Evolutionary conservation across 2,888 invertebrate genomes (phyloP).

Genomic region (Diploptera punctata): DNA sequence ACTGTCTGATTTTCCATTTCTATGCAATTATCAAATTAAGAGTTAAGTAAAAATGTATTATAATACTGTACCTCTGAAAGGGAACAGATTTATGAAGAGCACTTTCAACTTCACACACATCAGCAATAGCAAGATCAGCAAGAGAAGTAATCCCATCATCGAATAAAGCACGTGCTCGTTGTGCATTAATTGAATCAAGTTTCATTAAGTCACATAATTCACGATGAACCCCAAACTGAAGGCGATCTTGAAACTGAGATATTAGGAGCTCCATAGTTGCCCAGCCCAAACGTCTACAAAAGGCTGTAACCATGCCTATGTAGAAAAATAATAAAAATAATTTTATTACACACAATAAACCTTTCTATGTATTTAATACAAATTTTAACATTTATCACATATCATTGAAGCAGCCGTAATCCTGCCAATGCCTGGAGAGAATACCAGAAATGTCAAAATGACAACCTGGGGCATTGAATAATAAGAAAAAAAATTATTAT

Average conservation of each 20-base stretch:
- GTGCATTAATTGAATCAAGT: conserved; percentile 81
- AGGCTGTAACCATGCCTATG: conserved; percentile 97
- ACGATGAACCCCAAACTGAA: conserved; percentile 92
- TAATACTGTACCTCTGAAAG: conserved; percentile 79
- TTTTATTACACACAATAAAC: too few species aligned
- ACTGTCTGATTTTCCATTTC: too few species aligned
- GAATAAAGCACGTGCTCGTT: conserved; percentile 83
- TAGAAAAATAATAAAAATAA: neutral
- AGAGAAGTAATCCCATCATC: conserved; percentile 81
- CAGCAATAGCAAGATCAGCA: conserved; percentile 78
- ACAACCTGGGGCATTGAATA: too few species aligned
- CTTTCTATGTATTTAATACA: too few species aligned
- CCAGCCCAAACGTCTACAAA: conserved; percentile 94
- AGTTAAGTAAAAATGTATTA: too few species aligned
- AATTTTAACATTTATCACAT: too few species aligned
- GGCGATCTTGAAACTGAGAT: conserved; percentile 90
- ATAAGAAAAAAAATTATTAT: too few species aligned
- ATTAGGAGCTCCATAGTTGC: conserved; percentile 86
- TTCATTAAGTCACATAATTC: conserved; percentile 92
- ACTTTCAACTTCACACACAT: conserved; percentile 72
- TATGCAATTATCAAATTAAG: too few species aligned
- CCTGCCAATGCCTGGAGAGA: too few species aligned
- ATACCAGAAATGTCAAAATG: too few species aligned
- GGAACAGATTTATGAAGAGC: conserved; percentile 79
- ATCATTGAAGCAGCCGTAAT: too few species aligned